phyloP scores from a whole-genome alignment of 1,140 invertebrate genomes.

The Kradibia gibbosae region DNA sequence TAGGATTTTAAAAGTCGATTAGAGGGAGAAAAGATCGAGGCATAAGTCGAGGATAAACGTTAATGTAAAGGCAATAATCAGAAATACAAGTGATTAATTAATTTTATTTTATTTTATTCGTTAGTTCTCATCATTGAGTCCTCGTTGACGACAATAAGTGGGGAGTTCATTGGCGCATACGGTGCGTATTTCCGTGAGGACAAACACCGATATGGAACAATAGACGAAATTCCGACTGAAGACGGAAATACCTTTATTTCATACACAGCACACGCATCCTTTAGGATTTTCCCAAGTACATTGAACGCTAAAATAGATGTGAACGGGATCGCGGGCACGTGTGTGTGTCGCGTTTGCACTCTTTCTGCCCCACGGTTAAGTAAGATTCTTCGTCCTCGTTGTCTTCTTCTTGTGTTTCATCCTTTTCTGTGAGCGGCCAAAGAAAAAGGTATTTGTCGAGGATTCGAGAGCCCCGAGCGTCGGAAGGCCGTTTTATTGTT shows the following conservation, averaged over 20 bases:
- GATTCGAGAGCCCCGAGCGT: neutral
- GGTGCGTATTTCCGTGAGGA: conserved; percentile 45
- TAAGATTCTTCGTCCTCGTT: neutral
- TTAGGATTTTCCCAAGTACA: conserved; percentile 49
- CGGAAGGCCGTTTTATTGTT: conserved; percentile 13
- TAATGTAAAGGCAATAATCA: conserved; percentile 18
- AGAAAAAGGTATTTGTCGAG: conserved; percentile 16
- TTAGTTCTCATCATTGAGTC: conserved; percentile 11
- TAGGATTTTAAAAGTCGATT: no score
- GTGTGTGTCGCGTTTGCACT: neutral
- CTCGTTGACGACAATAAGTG: neutral
- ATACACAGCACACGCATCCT: conserved; percentile 44
- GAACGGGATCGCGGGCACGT: neutral
- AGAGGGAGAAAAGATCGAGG: neutral
- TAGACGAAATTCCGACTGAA: conserved; percentile 47
- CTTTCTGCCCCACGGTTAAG: no score
- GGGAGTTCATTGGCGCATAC: conserved; percentile 5
- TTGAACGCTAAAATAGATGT: conserved; percentile 28
- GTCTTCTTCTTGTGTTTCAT: neutral
- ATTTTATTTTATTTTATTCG: conserved; percentile 34
- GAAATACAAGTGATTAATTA: neutral
- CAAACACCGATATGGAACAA: conserved; percentile 35
- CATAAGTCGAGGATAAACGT: neutral
- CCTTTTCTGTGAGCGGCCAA: neutral
- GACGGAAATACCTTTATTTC: conserved; percentile 49